phyloP scores from a whole-genome alignment of 2,113 vertebrate genomes.

The Microcebus murinus region DNA sequence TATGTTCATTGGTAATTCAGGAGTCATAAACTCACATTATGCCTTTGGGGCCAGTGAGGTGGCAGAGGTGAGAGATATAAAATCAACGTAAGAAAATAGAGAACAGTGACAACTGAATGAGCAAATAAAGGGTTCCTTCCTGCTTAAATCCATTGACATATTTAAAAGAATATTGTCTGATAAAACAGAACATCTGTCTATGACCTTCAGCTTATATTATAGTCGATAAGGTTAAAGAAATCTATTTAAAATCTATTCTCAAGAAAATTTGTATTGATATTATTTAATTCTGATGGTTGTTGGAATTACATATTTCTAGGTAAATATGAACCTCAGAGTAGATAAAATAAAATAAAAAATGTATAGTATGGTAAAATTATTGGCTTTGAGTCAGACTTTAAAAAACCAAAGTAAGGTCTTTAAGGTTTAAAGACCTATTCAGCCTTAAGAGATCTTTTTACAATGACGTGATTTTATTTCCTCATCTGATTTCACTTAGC shows the following conservation, averaged over 20 bases:
- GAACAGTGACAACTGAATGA: neutral
- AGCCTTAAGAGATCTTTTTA: conserved; percentile 30
- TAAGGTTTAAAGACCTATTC: neutral
- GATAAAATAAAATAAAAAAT: conserved; percentile 30
- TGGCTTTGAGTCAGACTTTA: neutral
- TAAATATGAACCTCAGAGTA: neutral
- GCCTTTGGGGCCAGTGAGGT: neutral
- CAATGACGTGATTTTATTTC: neutral
- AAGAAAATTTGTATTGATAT: conserved; percentile 8
- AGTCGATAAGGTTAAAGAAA: neutral
- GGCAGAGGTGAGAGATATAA: neutral
- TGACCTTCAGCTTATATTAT: neutral
- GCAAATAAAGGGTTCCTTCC: neutral
- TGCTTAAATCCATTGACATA: neutral
- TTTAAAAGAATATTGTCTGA: neutral
- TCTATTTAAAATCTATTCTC: neutral
- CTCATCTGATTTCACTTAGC: conserved; percentile 54
- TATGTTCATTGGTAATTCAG: neutral
- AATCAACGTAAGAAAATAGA: neutral
- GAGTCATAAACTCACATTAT: neutral
- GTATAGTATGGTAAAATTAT: neutral
- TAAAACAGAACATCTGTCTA: neutral
- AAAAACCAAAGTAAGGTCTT: neutral
- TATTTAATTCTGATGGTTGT: neutral
- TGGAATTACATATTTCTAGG: neutral